phyloP scores from a whole-genome alignment of 2,888 invertebrate genomes.

The Pimpla rufipes region DNA sequence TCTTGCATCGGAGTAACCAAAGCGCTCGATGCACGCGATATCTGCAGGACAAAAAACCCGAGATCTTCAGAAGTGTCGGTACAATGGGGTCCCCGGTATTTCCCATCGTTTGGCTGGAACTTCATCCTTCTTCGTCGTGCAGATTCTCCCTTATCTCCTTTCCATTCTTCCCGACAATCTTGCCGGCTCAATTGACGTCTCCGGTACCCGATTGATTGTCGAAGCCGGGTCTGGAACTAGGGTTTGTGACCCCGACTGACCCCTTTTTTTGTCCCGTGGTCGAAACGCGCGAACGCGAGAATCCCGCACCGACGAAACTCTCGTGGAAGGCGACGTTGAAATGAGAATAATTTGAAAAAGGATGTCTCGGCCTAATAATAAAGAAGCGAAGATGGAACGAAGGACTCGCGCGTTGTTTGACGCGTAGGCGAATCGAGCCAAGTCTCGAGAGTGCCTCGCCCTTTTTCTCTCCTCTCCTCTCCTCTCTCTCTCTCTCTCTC shows the following conservation, averaged over 20 bases:
- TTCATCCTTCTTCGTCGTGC: slow-evolving; percentile 64
- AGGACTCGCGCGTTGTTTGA: slow-evolving; percentile 72
- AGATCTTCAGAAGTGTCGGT: slow-evolving; percentile 42
- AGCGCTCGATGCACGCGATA: slow-evolving; percentile 50
- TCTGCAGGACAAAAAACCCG: slow-evolving; percentile 51
- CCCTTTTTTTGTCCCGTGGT: slow-evolving; percentile 15
- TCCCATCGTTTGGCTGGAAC: slow-evolving; percentile 56
- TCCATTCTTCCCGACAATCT: slow-evolving; percentile 63
- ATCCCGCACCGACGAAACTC: slow-evolving; percentile 16
- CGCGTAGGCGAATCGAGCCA: slow-evolving; percentile 84
- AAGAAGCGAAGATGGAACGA: slow-evolving; percentile 73
- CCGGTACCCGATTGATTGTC: slow-evolving; percentile 54
- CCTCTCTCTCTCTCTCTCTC: slow-evolving; percentile 13
- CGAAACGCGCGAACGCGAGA: slow-evolving; percentile 26
- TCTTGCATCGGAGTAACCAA: slow-evolving; percentile 38
- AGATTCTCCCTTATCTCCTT: slow-evolving; percentile 66
- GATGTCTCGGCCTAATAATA: slow-evolving; percentile 78
- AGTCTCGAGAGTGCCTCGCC: slow-evolving; percentile 73
- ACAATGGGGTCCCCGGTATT: slow-evolving; percentile 67
- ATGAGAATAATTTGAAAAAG: slow-evolving; percentile 69
- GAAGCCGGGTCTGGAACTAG: not conserved
- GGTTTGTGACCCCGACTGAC: slow-evolving; percentile 8
- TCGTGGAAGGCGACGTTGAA: slow-evolving; percentile 20
- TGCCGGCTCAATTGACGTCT: slow-evolving; percentile 49
- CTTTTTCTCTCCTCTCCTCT: slow-evolving; percentile 60